Evolutionary conservation across 2,888 invertebrate species (phyloP).

Genomic region (Dasysyrphus albostriatus): DNA sequence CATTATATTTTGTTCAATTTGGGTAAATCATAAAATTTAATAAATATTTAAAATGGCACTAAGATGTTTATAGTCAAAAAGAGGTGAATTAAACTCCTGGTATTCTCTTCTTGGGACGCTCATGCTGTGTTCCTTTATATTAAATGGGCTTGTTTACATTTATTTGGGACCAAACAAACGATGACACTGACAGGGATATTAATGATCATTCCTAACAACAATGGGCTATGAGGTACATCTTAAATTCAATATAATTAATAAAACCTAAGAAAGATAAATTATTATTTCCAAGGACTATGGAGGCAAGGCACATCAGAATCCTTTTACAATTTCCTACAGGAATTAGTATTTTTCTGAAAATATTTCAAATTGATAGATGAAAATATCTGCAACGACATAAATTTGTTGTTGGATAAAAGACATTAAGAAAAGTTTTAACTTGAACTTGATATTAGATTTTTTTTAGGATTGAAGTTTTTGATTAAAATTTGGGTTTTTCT

Average conservation of each 20-base stretch:
- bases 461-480: no score
- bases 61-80: background rate
- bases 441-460: background rate
- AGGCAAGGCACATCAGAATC: background rate
- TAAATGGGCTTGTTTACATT: conserved; percentile 6
- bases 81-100: background rate
- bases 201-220: conserved; percentile 20
- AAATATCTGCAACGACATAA: background rate
- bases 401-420: background rate
- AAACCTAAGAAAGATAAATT: conserved; percentile 57
- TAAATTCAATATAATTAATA: conserved; percentile 54
- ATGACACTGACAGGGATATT: conserved; percentile 56
- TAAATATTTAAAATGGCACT: background rate
- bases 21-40: no score
- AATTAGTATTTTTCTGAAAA: background rate
- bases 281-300: conserved; percentile 1
- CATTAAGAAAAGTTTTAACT: background rate
- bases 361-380: conserved; percentile 24
- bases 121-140: background rate
- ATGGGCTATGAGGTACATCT: background rate
- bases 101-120: background rate
- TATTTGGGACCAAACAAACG: conserved; percentile 5
- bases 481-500: background rate
- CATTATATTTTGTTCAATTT: no score
- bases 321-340: background rate